Evolutionary conservation across 2,797 vertebrate species (phyloP).

Genomic region (Synanceia verrucosa): DNA sequence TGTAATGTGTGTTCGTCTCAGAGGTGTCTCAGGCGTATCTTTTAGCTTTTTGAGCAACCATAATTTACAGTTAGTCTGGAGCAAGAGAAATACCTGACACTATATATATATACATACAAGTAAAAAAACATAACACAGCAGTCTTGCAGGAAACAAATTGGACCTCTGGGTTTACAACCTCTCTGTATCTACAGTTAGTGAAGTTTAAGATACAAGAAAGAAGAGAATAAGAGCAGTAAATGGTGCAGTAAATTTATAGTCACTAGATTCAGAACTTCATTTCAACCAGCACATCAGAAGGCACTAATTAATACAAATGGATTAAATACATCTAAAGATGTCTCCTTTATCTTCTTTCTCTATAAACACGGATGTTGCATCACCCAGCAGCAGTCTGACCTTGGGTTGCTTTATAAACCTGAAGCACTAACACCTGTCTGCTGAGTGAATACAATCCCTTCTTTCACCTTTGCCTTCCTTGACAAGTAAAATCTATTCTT

Average conservation of each 20-base stretch:
- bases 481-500: neutral
- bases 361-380: neutral
- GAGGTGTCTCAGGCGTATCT: constrained; percentile 27
- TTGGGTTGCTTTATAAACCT: constrained; percentile 14
- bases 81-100: constrained; percentile 21
- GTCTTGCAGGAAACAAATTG: constrained; percentile 17
- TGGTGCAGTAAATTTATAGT: too few species aligned
- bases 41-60: constrained; percentile 19
- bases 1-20: constrained; percentile 15
- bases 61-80: constrained; percentile 26
- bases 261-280: neutral
- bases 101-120: neutral
- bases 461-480: neutral
- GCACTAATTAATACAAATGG: neutral
- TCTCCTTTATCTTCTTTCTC: constrained; percentile 11
- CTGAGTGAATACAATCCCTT: constrained; percentile 8
- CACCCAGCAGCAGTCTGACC: neutral
- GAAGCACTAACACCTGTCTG: neutral
- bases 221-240: neutral
- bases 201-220: neutral
- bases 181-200: neutral
- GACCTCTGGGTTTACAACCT: neutral
- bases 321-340: constrained; percentile 16
- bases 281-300: neutral
- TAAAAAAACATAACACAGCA: constrained; percentile 19